phyloP scores from a whole-genome alignment of 2,797 vertebrate species.

The Rachycentron canadum region DNA sequence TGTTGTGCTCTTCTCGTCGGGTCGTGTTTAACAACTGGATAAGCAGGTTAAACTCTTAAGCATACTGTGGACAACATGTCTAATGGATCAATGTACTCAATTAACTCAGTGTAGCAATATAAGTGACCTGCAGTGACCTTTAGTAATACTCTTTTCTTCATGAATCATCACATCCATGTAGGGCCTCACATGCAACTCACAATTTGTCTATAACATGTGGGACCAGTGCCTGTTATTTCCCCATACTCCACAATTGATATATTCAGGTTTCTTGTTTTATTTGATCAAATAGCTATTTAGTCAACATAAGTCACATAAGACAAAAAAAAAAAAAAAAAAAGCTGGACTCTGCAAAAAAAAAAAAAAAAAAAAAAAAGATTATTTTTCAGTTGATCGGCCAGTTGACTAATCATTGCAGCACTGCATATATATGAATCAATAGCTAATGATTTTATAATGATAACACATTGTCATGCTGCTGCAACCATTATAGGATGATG shows the following conservation, averaged over 20 bases:
- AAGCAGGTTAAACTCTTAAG: not conserved
- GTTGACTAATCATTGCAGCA: not conserved
- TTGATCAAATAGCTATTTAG: not conserved
- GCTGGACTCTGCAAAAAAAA: not conserved
- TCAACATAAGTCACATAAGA: not conserved
- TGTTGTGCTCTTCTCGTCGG: not conserved
- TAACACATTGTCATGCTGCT: not conserved
- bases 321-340: not conserved
- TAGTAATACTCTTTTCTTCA: not conserved
- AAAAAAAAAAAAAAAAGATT: too few species aligned
- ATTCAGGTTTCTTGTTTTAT: not conserved
- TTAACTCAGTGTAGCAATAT: not conserved
- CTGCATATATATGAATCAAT: not conserved
- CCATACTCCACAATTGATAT: not conserved
- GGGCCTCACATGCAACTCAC: not conserved
- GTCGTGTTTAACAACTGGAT: not conserved
- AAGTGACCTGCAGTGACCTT: not conserved
- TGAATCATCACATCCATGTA: not conserved
- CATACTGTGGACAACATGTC: not conserved
- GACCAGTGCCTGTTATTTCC: not conserved
- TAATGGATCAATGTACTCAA: not conserved
- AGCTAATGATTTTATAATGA: not conserved
- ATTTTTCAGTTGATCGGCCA: too few species aligned
- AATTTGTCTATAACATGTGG: not conserved
- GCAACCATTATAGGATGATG: not conserved